Conservation (phyloP, 2,113 vertebrate genomes). For the Lates calcarifer region DNA sequence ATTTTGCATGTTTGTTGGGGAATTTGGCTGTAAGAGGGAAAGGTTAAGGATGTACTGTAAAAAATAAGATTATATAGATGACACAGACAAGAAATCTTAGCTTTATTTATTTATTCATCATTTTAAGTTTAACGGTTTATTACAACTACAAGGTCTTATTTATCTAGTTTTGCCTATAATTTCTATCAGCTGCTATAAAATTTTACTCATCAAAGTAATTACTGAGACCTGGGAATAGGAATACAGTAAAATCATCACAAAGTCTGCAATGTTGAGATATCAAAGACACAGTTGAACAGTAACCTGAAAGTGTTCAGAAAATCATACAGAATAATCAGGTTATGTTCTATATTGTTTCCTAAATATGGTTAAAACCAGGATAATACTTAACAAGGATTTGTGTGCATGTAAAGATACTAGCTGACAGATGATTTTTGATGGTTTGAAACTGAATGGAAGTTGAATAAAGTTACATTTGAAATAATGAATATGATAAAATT, state of each 20-base stretch:
- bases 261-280: neutral
- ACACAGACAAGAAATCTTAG: constrained; percentile 1
- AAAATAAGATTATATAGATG: constrained; percentile 20
- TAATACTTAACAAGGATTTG: too few species aligned
- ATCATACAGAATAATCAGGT: too few species aligned
- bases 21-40: constrained; percentile 14
- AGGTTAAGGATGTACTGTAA: neutral
- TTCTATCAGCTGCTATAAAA: neutral
- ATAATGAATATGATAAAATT: too few species aligned
- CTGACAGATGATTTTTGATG: too few species aligned
- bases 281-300: too few species aligned
- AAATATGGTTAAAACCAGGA: too few species aligned
- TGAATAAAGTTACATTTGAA: too few species aligned
- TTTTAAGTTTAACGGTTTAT: neutral
- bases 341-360: too few species aligned
- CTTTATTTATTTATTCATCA: neutral
- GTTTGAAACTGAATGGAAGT: too few species aligned
- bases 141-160: neutral
- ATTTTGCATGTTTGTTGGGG: constrained; percentile 39
- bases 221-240: neutral
- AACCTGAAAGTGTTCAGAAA: too few species aligned
- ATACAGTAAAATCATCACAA: neutral
- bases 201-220: neutral
- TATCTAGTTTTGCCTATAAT: neutral
- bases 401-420: too few species aligned